Evolutionary conservation across 1,140 invertebrate genomes (phyloP), one percentile per base, ranked within the genome.

Genomic region (Pogonus chalceus): DNA sequence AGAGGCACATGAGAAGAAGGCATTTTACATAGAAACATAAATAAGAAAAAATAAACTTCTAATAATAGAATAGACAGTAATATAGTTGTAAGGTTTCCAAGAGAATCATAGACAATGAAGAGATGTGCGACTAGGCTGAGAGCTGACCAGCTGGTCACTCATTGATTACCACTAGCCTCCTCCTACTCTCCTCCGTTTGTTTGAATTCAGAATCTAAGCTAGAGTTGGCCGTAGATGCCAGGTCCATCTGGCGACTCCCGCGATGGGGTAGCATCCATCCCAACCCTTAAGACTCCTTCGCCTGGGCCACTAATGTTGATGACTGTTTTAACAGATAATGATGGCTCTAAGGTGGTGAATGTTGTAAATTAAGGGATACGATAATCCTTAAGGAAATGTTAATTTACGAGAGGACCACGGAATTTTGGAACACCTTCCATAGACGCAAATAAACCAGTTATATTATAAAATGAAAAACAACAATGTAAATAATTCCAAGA

Each of bases 251-350:
- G 37, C 37, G 14, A 14, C 26, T 31, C 26, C 26, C 26, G 26
- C 14, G 26, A 14, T 14, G 7, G 14, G 26, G 37, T 4, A 43
- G 7, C 37, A 16, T 12, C 4, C 26, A 31, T 14, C 26, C 4
- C 26, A 31, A 7, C 4, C 4, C 26, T 10, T 43, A 4, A 18
- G 9, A 43, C 37, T 16, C 7, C 18, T 10, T 9, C 18, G 37
- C 7, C 37, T 4, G 18, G 7, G 3, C 7, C 18, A 18, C 37
- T 43, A 43, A 43, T 43, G 37, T 43, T 43, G 37, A 43, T 43
- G 9, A 43, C 37, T 43, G 37, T 43, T 43, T 43, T 43, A 43
- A 43, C 37, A 43, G 37, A 43, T 43, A 43, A 43, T 43, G 37
- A 43, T 10, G 37, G 9, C 37, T 10, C 37, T 43, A 18, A 43